These are phyloP conservation scores for Cyclopterus lumpus DNA, from an alignment of 2,797 vertebrate genomes.

Conservation along the genomic window DNA sequence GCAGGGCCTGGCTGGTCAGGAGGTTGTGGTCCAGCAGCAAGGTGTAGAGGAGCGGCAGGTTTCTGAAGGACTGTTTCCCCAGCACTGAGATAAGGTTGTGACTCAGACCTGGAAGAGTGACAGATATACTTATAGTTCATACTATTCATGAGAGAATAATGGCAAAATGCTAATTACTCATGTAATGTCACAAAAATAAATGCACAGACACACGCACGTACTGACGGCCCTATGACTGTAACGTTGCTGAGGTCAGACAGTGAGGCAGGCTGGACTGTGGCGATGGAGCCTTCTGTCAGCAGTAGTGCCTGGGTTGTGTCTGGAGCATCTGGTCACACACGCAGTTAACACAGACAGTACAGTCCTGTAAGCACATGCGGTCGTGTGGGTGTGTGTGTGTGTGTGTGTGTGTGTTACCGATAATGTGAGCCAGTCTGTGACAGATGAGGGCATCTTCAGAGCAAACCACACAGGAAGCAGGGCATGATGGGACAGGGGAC, in stretches of 20 bases:
- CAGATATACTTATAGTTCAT: background rate
- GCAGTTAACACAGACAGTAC: slow-evolving; percentile 1
- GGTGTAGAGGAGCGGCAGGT: slow-evolving; percentile 76
- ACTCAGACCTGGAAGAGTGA: slow-evolving; percentile 74
- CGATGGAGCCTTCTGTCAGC: slow-evolving; percentile 83
- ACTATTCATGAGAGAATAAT: background rate
- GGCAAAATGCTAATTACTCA: background rate
- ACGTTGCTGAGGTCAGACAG: slow-evolving; percentile 82
- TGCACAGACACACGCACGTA: background rate
- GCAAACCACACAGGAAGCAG: slow-evolving; percentile 78
- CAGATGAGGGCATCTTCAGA: slow-evolving; percentile 81
- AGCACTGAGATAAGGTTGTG: slow-evolving; percentile 81
- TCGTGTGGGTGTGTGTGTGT: background rate
- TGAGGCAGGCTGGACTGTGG: slow-evolving; percentile 71
- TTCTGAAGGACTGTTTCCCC: slow-evolving; percentile 75
- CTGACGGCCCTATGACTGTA: slow-evolving; percentile 76
- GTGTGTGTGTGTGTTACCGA: slow-evolving; percentile 69
- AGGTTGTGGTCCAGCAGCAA: slow-evolving; percentile 85
- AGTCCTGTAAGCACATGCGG: background rate
- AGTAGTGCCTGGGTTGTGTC: slow-evolving; percentile 81
- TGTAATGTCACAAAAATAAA: background rate
- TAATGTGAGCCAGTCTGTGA: slow-evolving; percentile 78
- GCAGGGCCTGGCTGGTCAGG: slow-evolving; percentile 79
- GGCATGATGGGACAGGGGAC: slow-evolving; percentile 65
- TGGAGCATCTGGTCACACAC: slow-evolving; percentile 74